Evolutionary conservation across 2,113 vertebrate species (phyloP).

Genomic region (Actinemys pallida): DNA sequence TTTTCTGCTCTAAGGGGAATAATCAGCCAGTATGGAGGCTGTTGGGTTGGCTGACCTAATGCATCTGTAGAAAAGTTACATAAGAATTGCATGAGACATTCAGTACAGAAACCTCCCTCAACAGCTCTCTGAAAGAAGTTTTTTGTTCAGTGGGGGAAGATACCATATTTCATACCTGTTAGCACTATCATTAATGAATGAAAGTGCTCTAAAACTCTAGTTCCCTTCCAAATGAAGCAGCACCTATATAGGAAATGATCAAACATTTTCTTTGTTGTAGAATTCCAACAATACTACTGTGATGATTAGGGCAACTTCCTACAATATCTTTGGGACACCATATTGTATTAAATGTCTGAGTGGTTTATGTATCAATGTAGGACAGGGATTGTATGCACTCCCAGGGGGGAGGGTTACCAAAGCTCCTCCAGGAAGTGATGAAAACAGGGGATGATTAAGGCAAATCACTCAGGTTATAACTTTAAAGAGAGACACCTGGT

Average conservation of each 20-base stretch:
- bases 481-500: too few relatives aligned
- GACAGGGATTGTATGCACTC: background rate
- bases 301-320: background rate
- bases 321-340: background rate
- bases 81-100: background rate
- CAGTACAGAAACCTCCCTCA: background rate
- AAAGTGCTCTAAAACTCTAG: background rate
- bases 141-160: background rate
- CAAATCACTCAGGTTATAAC: background rate
- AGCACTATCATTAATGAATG: background rate
- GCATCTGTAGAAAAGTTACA: background rate
- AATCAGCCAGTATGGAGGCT: background rate
- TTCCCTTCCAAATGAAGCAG: background rate
- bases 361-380: background rate
- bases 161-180: background rate
- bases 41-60: background rate
- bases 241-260: background rate
- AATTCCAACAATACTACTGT: background rate
- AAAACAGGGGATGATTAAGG: background rate
- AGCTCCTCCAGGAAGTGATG: background rate
- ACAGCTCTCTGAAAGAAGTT: background rate
- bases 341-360: background rate
- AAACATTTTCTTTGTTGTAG: background rate
- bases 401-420: background rate
- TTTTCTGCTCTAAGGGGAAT: background rate